Base-by-base conservation (phyloP, 2,888 invertebrate species). In the Cistogaster globosa region DNA sequence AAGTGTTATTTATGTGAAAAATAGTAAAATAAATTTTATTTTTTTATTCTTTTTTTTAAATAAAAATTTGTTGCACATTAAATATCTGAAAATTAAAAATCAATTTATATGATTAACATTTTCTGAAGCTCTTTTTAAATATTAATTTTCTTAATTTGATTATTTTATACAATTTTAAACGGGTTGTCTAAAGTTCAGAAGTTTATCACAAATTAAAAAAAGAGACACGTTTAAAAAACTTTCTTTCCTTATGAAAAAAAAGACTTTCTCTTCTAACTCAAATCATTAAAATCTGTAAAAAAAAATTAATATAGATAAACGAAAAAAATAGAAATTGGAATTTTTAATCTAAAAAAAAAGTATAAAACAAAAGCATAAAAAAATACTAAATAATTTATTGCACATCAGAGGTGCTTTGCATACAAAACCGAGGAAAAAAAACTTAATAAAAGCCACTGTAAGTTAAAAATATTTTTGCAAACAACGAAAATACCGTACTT, bases 271-370 rank as follows among this genome's bases (percentile, higher is more conserved):
- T 80, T 74, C 60, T 60, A 67, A 67, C 16, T 55, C 18, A 45
- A 65, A 55, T 16, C 38, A 55, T 42, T 38, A 71, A 71, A 65
- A 76, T 72, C 76, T 84, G n/a, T 45, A 62, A 36, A 68, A 62
- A 18, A 68, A 69, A 69, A 42, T 53, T 36, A 65, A 60, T 69
- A 38, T 12, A 79, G n/a, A 75, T 22, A 16, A 48, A 69, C 5
- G 14, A 67, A 36, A 42, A 65, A 83, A 83, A 68, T 26, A 82
- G 58, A 81, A 85, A 84, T 81, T 62, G 36, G 81, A 87, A 87
- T 87, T 86, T 83, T 86, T 87, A 42, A 87, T 87, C 80, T 60
- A 75, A 75, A 87, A 51, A 63, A 48, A 79, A 62, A n/a, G n/a
- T n/a, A 62, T 45, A 58, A 82, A 82, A 32, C 26, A 57, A 67